Evolutionary conservation across 1,140 invertebrate genomes (phyloP).

Genomic region (Euura saliciscinereae): DNA sequence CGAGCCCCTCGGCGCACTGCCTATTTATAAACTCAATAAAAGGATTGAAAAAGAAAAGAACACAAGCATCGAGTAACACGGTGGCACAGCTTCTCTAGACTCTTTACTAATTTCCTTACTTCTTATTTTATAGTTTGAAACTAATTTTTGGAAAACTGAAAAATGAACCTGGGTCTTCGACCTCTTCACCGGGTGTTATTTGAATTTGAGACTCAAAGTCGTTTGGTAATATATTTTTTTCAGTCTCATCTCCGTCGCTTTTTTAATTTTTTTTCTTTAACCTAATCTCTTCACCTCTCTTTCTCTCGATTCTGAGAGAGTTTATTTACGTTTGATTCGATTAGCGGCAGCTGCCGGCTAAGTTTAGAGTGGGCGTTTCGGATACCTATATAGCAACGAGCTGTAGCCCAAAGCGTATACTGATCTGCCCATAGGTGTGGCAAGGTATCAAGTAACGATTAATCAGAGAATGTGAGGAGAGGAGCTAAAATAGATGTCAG

Average conservation of each 20-base stretch:
- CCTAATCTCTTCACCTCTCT: neutral
- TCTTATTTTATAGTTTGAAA: too few species aligned
- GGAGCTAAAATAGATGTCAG: neutral
- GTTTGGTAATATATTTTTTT: neutral
- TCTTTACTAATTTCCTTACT: too few species aligned
- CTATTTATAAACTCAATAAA: conserved; percentile 43
- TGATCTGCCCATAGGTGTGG: neutral
- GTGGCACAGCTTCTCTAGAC: neutral
- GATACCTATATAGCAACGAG: neutral
- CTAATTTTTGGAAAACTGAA: too few species aligned
- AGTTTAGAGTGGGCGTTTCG: conserved; percentile 28
- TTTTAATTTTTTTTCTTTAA: neutral
- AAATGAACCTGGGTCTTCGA: too few species aligned
- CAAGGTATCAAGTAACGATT: conserved; percentile 41
- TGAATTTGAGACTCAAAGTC: neutral
- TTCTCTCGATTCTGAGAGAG: conserved; percentile 22
- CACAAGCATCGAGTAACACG: neutral
- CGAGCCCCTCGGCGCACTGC: neutral
- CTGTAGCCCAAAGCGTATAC: neutral
- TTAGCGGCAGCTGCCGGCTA: conserved; percentile 41
- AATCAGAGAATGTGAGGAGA: neutral
- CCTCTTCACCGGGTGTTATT: too few species aligned
- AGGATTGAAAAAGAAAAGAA: conserved; percentile 12
- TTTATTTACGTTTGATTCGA: conserved; percentile 53
- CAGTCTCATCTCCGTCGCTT: neutral